phyloP scores from a whole-genome alignment of 2,113 vertebrate species.

The Oreochromis spilurus region DNA sequence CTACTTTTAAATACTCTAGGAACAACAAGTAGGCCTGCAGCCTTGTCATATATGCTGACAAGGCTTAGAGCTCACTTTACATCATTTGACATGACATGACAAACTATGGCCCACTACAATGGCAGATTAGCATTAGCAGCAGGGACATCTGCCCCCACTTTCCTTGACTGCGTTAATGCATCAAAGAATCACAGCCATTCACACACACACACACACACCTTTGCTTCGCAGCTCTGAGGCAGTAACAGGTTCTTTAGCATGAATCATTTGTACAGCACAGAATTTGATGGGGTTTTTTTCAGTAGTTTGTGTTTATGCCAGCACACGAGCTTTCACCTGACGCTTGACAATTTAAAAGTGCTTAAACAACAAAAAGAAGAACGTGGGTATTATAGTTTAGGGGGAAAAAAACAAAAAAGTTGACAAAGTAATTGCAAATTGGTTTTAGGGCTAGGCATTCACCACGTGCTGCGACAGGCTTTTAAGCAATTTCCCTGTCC shows the following conservation, averaged over 20 bases:
- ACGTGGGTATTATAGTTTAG: conserved; percentile 22
- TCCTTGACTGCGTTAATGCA: background rate
- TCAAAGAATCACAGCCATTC: background rate
- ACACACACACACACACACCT: background rate
- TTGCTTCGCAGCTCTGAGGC: background rate
- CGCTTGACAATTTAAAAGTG: background rate
- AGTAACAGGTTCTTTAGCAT: background rate
- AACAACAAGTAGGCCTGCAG: background rate
- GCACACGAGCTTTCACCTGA: background rate
- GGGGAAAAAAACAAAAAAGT: background rate
- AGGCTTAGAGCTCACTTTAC: background rate
- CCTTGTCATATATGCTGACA: background rate
- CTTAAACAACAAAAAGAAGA: conserved; percentile 16
- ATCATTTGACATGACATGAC: background rate
- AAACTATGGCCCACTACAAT: background rate
- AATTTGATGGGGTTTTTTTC: accelerated
- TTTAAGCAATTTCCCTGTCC: conserved; percentile 51
- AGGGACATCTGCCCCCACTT: background rate
- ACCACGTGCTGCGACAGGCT: conserved; percentile 14
- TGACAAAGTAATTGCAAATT: conserved; percentile 28
- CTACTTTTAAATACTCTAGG: background rate
- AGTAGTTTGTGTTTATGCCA: background rate
- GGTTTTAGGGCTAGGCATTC: background rate
- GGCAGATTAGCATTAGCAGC: background rate
- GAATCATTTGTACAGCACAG: background rate